phyloP scores from a whole-genome alignment of 2,113 vertebrate genomes.

The Gobiocypris rarus region DNA sequence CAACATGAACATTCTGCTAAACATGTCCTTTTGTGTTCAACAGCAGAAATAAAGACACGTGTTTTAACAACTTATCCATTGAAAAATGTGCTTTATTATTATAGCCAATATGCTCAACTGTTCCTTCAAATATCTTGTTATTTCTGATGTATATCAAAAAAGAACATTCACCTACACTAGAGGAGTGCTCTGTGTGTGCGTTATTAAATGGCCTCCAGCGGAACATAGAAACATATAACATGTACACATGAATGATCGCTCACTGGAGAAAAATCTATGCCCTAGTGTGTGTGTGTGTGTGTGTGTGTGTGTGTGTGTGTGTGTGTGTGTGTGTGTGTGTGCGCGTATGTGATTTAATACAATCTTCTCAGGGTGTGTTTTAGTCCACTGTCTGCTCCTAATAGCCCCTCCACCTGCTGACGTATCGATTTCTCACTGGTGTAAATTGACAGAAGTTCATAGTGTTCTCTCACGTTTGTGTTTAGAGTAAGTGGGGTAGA shows the following conservation, averaged over 20 bases:
- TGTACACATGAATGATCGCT: slow-evolving; percentile 5
- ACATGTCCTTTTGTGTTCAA: background rate
- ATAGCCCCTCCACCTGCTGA: slow-evolving; percentile 30
- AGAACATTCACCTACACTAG: background rate
- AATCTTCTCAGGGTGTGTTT: background rate
- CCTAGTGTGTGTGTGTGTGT: too few relatives aligned
- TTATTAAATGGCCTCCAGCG: background rate
- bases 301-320: too few relatives aligned
- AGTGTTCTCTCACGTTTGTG: background rate
- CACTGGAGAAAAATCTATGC: slow-evolving; percentile 11
- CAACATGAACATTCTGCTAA: background rate
- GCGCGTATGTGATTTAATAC: too few relatives aligned
- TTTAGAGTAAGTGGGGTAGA: slow-evolving; percentile 23
- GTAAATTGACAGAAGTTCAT: slow-evolving; percentile 33
- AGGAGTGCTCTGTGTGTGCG: background rate
- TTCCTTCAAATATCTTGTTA: background rate
- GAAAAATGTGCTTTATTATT: background rate
- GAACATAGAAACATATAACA: background rate
- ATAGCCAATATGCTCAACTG: background rate
- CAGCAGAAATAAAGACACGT: background rate
- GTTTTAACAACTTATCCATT: background rate
- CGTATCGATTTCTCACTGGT: slow-evolving; percentile 13
- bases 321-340: too few relatives aligned
- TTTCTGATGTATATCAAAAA: background rate
- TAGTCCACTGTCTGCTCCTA: slow-evolving; percentile 23